A percentile compares a stretch with the other conserved stretches of the same genome.
These are phyloP conservation scores for Tapirus indicus DNA, from an alignment of 2,797 vertebrate genomes.

Conservation along the genomic window DNA sequence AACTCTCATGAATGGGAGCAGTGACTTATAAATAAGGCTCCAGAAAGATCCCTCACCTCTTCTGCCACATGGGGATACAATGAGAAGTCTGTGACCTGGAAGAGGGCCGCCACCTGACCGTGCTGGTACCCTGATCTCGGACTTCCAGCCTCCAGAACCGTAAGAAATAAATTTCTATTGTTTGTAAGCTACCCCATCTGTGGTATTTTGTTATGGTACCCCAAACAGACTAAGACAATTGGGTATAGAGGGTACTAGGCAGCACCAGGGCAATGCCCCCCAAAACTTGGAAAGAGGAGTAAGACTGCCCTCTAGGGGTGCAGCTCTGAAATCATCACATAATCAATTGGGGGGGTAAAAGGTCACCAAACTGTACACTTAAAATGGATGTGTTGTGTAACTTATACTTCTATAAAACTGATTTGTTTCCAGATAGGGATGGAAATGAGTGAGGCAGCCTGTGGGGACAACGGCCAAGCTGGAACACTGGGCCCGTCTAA, in stretches of 20 bases:
- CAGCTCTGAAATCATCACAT: background rate
- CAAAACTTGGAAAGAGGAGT: background rate
- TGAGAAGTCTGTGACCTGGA: rapidly evolving
- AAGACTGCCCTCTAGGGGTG: conserved; percentile 68
- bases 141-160: background rate
- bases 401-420: background rate
- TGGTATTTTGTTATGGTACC: background rate
- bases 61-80: no score
- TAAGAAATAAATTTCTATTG: background rate
- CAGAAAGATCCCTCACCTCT: background rate
- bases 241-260: background rate
- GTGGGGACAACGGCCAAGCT: no score
- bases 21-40: background rate
- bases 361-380: background rate
- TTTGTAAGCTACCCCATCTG: background rate
- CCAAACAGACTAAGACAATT: background rate
- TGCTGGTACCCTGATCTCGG: background rate
- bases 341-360: background rate
- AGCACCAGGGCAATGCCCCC: background rate
- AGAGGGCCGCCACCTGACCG: background rate
- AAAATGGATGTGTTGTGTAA: background rate
- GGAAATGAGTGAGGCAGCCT: background rate
- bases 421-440: background rate
- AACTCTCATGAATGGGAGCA: background rate
- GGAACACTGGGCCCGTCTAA: rapidly evolving